Evolutionary conservation across 2,113 vertebrate species (phyloP), one percentile per base, ranked within the genome.

Genomic region (Halichoeres trimaculatus): DNA sequence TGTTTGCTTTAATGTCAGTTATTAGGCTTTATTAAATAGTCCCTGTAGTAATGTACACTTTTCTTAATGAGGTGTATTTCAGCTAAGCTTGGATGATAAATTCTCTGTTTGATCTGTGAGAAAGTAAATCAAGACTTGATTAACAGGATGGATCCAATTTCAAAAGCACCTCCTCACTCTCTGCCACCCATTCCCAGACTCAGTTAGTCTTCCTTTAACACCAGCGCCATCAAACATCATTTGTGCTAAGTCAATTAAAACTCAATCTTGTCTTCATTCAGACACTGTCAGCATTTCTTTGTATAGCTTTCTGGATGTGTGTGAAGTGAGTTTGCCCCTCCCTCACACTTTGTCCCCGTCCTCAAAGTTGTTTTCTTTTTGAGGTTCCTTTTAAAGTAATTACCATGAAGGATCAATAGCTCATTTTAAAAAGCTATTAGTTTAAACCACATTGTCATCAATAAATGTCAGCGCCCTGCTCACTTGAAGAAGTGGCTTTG

Each of bases 341-440:
- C 13, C 40, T 34, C 64, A 24, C 55, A 53, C 23, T 69, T 59
- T 36, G 52, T 70, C 45, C 79, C 52, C 20, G 45, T 53, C 59
- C 56, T 68, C 35, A 70, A 68, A 86, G 58, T 35, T 50, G 53
- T 80, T 90, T 85, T 68, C 59, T 66, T 78, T 74, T 59, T 45
- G 76, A 45, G 62, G 20, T 83, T 76, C 75, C 61, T 62, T 77
- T 78, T 60, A 76, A 88, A 79, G 76, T 86, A 63, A 78, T 84
- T 66, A 70, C 80, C 70, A 47, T 43, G 55, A 60, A 55, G 41
- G 69, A 92, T 90, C 90, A 76, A 91, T 90, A 89, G 40, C 86
- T 81, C 81, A 88, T 84, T 89, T 88, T 53, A 81, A 89, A 90
- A 90, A 72, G 70, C 80, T 90, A 62, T 84, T 85, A 75, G 86